These are phyloP conservation scores for Vanacampus margaritifer DNA, from an alignment of 2,113 vertebrate genomes.

Conservation along the genomic window DNA sequence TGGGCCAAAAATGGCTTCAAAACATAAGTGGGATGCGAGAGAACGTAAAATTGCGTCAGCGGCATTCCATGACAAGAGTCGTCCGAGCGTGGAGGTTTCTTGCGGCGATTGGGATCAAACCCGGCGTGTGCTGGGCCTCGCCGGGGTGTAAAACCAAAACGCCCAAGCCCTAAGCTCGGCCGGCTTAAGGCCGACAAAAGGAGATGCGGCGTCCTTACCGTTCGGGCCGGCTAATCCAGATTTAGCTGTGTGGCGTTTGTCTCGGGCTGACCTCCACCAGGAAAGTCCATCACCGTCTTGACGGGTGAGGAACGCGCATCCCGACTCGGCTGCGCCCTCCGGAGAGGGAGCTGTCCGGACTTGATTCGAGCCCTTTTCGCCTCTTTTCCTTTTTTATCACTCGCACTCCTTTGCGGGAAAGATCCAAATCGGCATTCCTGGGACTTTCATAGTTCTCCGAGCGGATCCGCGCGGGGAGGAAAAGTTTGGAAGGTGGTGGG, in stretches of 20 bases:
- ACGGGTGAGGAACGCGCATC: slow-evolving; percentile 47
- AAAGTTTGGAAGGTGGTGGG: neutral
- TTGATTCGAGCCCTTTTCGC: slow-evolving; percentile 37
- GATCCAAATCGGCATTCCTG: slow-evolving; percentile 44
- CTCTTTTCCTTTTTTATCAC: slow-evolving; percentile 32
- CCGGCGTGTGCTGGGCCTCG: slow-evolving; percentile 50
- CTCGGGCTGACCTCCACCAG: slow-evolving; percentile 73
- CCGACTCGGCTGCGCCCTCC: slow-evolving; percentile 37
- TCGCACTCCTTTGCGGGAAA: slow-evolving; percentile 35
- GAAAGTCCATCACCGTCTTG: slow-evolving; percentile 64
- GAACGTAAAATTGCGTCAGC: slow-evolving; percentile 6
- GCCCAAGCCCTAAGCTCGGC: slow-evolving; percentile 56
- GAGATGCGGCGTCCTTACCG: slow-evolving; percentile 75
- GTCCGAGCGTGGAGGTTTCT: slow-evolving; percentile 22
- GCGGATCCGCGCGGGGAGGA: slow-evolving; percentile 39
- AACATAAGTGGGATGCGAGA: neutral
- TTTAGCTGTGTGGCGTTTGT: slow-evolving; percentile 71
- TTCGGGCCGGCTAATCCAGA: slow-evolving; percentile 78
- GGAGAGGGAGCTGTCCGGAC: slow-evolving; percentile 49
- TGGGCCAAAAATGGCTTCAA: too few relatives aligned
- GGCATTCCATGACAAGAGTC: slow-evolving; percentile 45
- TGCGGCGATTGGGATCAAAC: slow-evolving; percentile 54
- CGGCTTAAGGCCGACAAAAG: slow-evolving; percentile 71
- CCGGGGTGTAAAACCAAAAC: slow-evolving; percentile 42
- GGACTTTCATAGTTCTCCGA: slow-evolving; percentile 32